Evolutionary conservation across 2,888 invertebrate genomes (phyloP).

Genomic region (Lypha dubia): DNA sequence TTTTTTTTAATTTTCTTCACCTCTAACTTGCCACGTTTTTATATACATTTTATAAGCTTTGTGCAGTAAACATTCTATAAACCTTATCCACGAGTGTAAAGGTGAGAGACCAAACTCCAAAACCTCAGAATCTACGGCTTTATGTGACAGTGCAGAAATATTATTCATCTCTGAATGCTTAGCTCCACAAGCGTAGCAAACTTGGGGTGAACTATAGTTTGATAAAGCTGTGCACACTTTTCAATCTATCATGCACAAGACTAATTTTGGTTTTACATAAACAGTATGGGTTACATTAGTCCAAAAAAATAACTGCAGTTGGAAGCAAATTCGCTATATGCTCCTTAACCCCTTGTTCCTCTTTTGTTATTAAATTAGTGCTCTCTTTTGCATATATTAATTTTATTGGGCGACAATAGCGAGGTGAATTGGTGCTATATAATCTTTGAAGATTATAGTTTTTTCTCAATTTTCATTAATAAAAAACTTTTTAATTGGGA

Average conservation of each 20-base stretch:
- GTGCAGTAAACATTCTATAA: background rate
- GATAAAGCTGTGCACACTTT: background rate
- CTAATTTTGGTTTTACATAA: background rate
- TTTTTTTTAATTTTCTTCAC: background rate
- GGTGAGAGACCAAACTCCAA: slow-evolving; percentile 5
- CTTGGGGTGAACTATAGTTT: background rate
- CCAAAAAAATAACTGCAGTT: no score
- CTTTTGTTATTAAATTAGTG: background rate
- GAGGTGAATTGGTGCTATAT: no score
- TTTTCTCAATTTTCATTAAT: no score
- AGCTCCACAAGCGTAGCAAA: no score
- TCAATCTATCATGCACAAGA: background rate
- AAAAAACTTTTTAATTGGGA: no score
- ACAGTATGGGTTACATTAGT: background rate
- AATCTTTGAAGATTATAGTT: no score
- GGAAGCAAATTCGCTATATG: no score
- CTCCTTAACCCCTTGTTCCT: no score
- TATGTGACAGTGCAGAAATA: no score
- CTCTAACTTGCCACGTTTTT: no score
- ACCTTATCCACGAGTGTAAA: slow-evolving; percentile 5
- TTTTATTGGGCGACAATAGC: background rate
- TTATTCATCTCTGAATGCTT: no score
- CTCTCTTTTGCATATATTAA: background rate
- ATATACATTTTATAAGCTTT: background rate
- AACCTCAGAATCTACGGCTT: background rate